phyloP scores from a whole-genome alignment of 2,113 vertebrate species.

The Tachysurus vachellii region DNA sequence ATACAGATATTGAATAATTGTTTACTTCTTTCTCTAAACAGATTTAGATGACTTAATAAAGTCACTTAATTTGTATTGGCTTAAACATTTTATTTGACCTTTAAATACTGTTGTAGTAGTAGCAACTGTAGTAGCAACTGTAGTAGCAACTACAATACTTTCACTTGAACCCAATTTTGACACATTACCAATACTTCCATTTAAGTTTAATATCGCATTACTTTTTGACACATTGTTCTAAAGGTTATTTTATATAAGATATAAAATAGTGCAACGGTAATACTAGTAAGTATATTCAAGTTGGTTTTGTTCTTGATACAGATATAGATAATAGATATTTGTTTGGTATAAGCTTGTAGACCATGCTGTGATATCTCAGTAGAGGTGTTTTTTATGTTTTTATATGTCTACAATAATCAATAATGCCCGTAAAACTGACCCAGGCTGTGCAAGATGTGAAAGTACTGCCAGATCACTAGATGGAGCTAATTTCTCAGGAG shows the following conservation, averaged over 20 bases:
- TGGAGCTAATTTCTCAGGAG: slow-evolving; percentile 76
- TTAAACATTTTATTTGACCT: background rate
- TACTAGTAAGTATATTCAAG: background rate
- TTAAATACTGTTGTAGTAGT: background rate
- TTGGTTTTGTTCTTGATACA: background rate
- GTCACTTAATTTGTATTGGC: background rate
- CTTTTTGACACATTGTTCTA: background rate
- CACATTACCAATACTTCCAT: background rate
- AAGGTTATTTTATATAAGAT: no score
- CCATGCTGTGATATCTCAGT: background rate
- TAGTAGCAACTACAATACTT: background rate
- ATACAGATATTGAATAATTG: background rate
- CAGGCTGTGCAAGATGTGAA: background rate
- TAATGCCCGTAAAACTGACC: background rate
- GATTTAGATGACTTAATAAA: background rate
- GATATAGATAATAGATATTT: background rate
- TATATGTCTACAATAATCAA: background rate
- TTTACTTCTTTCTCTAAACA: background rate
- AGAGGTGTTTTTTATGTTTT: background rate
- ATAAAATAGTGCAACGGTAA: background rate
- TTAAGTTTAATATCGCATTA: background rate
- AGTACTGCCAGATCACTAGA: background rate
- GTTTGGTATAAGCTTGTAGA: background rate
- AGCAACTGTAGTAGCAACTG: no score
- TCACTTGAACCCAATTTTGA: background rate